A percentile compares a stretch with the other conserved stretches of the same genome.
These are phyloP conservation scores for Astyanax mexicanus DNA, from an alignment of 2,797 vertebrate species.

Conservation along the genomic window DNA sequence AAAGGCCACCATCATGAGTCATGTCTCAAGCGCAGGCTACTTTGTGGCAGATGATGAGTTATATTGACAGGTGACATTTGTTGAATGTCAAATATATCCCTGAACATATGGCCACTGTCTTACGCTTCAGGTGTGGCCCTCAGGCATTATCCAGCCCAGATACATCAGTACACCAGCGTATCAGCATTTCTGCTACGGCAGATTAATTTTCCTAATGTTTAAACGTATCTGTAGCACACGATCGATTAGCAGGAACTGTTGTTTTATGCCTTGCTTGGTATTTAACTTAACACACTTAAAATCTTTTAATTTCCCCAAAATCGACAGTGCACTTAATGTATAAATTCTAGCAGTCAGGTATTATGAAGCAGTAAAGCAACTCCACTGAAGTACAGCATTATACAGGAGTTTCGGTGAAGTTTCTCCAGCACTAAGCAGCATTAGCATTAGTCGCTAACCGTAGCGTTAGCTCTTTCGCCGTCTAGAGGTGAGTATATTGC, in stretches of 20 bases:
- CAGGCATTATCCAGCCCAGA: neutral
- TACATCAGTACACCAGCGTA: neutral
- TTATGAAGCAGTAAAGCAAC: too few species aligned
- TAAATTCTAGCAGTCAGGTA: too few species aligned
- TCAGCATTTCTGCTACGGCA: neutral
- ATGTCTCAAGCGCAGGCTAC: slow-evolving; percentile 2
- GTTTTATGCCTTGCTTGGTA: neutral
- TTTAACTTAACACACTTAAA: too few species aligned
- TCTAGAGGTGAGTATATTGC: too few species aligned
- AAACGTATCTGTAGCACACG: neutral
- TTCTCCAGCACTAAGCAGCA: too few species aligned
- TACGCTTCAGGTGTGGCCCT: slow-evolving; percentile 18
- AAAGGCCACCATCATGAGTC: slow-evolving; percentile 40
- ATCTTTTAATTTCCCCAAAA: too few species aligned
- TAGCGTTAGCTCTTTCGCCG: too few species aligned
- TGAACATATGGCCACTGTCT: slow-evolving; percentile 39
- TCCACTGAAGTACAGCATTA: too few species aligned
- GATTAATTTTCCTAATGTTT: neutral
- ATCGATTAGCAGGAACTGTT: neutral
- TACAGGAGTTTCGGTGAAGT: too few species aligned
- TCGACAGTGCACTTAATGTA: too few species aligned
- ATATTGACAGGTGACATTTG: slow-evolving; percentile 56
- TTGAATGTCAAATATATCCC: slow-evolving; percentile 46
- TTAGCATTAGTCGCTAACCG: too few species aligned
- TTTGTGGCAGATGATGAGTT: slow-evolving; percentile 24